These are phyloP conservation scores for Thyatira batis DNA, from an alignment of 2,888 invertebrate species.

Conservation along the genomic window DNA sequence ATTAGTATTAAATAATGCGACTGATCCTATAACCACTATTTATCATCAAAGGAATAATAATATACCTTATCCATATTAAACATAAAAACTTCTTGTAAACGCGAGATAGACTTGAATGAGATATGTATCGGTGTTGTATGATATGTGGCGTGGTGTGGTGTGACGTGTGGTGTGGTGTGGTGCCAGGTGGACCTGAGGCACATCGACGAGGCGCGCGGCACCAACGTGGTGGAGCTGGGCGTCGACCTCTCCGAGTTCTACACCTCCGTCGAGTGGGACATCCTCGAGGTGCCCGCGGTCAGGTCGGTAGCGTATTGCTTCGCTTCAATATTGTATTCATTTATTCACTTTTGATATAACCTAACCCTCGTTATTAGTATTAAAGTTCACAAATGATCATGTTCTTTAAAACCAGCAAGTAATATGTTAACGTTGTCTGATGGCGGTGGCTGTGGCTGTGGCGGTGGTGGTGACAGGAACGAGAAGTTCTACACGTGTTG, in stretches of 20 bases:
- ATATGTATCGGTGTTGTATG: no score
- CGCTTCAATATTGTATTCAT: not conserved
- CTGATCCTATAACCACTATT: no score
- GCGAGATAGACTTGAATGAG: no score
- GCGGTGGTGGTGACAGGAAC: slow-evolving; percentile 83
- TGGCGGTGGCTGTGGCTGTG: not conserved
- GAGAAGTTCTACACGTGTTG: slow-evolving; percentile 98
- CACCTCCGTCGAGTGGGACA: slow-evolving; percentile 99
- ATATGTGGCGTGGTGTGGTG: not conserved
- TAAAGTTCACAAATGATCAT: no score
- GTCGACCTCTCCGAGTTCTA: slow-evolving; percentile 99
- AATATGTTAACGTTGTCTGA: not conserved
- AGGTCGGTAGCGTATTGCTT: slow-evolving; percentile 74
- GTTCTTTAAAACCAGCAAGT: not conserved
- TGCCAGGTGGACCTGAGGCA: slow-evolving; percentile 93
- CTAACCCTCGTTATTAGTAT: no score
- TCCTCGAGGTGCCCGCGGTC: slow-evolving; percentile 96
- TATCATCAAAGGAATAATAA: no score
- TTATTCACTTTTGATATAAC: not conserved
- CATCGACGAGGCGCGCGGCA: slow-evolving; percentile 94
- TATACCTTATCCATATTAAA: no score
- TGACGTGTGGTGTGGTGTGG: not conserved
- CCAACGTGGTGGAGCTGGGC: slow-evolving; percentile 95
- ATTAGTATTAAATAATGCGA: no score
- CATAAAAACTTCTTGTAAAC: no score